phyloP scores from a whole-genome alignment of 2,113 vertebrate species.

The Corvus hawaiiensis region DNA sequence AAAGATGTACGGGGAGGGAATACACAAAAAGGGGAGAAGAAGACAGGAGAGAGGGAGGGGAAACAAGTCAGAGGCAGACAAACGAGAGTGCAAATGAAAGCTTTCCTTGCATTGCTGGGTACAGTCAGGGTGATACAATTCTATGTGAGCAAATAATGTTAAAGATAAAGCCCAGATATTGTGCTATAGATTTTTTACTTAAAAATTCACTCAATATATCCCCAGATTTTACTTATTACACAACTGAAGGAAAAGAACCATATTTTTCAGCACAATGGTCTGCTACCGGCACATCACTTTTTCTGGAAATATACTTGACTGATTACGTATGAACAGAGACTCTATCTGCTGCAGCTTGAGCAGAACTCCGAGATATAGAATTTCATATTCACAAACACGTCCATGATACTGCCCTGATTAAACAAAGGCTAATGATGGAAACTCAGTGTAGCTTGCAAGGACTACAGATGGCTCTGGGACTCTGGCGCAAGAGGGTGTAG shows the following conservation, averaged over 20 bases:
- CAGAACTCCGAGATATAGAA: not conserved
- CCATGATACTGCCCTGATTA: not conserved
- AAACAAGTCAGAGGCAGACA: not conserved
- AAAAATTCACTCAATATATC: not conserved
- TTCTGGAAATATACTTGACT: not conserved
- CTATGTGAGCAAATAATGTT: not conserved
- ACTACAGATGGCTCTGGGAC: not conserved
- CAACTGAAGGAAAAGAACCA: not conserved
- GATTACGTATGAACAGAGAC: not conserved
- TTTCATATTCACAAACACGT: not conserved
- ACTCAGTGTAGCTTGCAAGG: not conserved
- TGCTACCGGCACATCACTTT: not conserved
- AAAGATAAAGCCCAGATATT: not conserved
- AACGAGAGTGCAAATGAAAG: accelerated
- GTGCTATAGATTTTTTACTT: not conserved
- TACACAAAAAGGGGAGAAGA: not conserved
- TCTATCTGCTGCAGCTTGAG: not conserved
- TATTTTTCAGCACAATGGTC: not conserved
- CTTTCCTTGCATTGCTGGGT: not conserved
- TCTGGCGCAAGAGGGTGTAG: not conserved
- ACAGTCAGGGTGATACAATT: accelerated
- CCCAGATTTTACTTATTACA: not conserved
- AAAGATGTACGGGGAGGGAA: not conserved
- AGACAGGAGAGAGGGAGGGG: not conserved
- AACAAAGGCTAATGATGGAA: not conserved